phyloP scores from a whole-genome alignment of 2,113 vertebrate genomes.

The Microcebus lehilahytsara region DNA sequence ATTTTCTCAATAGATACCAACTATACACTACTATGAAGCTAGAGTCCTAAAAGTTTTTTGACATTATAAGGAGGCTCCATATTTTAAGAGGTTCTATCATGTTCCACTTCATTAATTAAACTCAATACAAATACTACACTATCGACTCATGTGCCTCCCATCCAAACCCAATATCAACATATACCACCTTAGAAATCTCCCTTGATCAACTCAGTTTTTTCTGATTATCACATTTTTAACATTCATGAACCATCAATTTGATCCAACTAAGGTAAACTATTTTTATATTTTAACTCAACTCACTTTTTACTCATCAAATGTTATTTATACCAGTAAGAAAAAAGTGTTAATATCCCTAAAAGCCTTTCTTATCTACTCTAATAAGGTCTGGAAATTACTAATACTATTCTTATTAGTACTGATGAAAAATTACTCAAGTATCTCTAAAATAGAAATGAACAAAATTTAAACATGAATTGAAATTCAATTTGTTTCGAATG shows the following conservation, averaged over 20 bases:
- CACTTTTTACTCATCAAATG: neutral
- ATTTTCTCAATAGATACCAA: neutral
- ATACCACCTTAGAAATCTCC: neutral
- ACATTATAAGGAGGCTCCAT: neutral
- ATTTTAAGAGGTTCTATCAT: neutral
- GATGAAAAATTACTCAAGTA: neutral
- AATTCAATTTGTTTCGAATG: neutral
- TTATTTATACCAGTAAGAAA: neutral
- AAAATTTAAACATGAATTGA: neutral
- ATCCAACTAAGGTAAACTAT: neutral
- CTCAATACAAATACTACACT: neutral
- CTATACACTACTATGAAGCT: neutral
- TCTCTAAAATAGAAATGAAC: neutral
- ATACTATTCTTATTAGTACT: neutral
- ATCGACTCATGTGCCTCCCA: neutral
- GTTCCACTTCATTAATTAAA: neutral
- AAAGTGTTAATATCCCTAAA: neutral
- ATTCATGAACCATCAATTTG: neutral
- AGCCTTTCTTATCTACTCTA: neutral
- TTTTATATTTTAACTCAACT: neutral
- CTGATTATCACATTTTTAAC: neutral
- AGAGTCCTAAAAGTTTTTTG: neutral
- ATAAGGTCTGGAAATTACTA: neutral
- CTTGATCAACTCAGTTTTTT: neutral
- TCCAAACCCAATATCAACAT: neutral